A percentile compares a stretch with the other conserved stretches of the same genome.
phyloP scores from a whole-genome alignment of 2,797 vertebrate genomes.

The Macroramphosus scolopax region DNA sequence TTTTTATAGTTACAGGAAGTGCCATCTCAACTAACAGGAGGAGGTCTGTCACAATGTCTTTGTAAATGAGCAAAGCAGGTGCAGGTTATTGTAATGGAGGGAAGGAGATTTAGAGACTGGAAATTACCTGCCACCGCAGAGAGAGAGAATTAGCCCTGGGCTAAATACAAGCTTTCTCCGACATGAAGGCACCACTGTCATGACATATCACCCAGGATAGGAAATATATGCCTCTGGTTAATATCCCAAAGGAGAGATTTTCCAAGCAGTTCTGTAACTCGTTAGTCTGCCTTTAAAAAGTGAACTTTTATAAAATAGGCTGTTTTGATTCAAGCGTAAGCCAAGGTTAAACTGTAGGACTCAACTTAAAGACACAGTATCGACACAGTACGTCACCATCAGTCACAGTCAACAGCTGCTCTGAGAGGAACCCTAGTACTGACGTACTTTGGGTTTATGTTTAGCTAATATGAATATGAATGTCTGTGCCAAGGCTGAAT shows the following conservation, averaged over 20 bases:
- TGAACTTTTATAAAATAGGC: not conserved
- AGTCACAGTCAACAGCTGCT: too few relatives aligned
- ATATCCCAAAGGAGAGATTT: slow-evolving; percentile 13
- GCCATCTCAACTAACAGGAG: slow-evolving; percentile 11
- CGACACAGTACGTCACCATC: too few relatives aligned
- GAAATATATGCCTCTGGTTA: slow-evolving; percentile 19
- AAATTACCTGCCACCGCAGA: slow-evolving; percentile 64
- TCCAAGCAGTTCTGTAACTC: slow-evolving; percentile 3
- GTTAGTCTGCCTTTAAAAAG: slow-evolving; percentile 13
- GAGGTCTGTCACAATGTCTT: slow-evolving; percentile 17
- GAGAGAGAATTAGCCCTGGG: slow-evolving; percentile 3
- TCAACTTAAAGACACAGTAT: too few relatives aligned
- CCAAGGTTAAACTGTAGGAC: too few relatives aligned
- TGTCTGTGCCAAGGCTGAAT: too few relatives aligned
- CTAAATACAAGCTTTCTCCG: slow-evolving; percentile 38
- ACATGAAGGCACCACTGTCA: slow-evolving; percentile 18
- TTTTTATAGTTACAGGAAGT: slow-evolving; percentile 14
- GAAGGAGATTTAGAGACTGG: slow-evolving; percentile 27
- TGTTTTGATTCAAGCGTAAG: not conserved
- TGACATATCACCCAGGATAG: slow-evolving; percentile 21
- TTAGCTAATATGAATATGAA: too few relatives aligned
- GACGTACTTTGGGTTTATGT: too few relatives aligned
- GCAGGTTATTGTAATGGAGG: slow-evolving; percentile 49
- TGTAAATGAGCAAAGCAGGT: slow-evolving; percentile 48
- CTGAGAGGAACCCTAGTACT: too few relatives aligned